Evolutionary conservation across 2,888 invertebrate species (phyloP).

Genomic region (Drepanosiphum platanoidis): DNA sequence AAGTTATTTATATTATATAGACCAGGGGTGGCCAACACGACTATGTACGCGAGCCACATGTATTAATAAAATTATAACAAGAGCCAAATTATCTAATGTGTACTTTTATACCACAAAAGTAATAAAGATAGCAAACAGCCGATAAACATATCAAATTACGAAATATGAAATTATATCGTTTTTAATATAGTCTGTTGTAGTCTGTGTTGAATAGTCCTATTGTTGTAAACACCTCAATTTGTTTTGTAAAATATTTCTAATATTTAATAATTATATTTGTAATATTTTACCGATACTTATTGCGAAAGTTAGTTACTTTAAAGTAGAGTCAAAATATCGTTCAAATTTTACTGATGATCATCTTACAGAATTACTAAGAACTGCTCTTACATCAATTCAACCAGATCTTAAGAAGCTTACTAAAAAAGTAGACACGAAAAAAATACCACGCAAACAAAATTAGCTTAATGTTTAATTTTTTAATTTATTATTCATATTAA

Average conservation of each 20-base stretch:
- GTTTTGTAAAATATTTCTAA: no score
- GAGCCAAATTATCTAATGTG: not conserved
- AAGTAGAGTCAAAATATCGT: no score
- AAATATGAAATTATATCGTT: constrained; percentile 2
- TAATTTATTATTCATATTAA: constrained; percentile 1
- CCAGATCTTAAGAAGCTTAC: constrained; percentile 6
- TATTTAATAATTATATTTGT: no score
- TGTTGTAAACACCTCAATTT: no score
- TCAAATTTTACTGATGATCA: no score
- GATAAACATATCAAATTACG: not conserved
- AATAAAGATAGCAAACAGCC: not conserved
- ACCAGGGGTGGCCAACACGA: not conserved
- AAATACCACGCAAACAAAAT: constrained; percentile 6
- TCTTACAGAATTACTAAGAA: not conserved
- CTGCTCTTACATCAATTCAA: not conserved
- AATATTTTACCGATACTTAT: no score
- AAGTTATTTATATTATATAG: not conserved
- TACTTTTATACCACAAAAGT: not conserved
- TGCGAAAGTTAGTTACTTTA: no score
- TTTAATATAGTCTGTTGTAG: not conserved
- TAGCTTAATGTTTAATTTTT: not conserved
- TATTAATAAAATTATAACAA: not conserved
- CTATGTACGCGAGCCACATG: constrained; percentile 11
- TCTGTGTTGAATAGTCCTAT: no score
- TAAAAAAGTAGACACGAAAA: constrained; percentile 9